phyloP scores from a whole-genome alignment of 2,797 vertebrate species.

The Gambusia yucatana region DNA sequence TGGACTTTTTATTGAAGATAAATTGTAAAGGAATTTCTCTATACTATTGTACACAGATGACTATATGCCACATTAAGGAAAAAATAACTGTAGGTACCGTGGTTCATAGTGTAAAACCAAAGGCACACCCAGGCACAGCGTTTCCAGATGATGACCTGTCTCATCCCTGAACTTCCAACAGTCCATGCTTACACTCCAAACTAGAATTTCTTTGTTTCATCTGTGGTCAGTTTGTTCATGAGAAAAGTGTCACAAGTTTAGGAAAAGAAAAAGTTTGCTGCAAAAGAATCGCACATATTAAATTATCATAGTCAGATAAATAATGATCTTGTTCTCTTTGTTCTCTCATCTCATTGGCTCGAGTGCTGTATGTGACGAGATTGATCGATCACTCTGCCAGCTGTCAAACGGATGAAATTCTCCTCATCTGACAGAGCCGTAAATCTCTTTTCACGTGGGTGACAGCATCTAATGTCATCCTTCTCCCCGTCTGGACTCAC shows the following conservation, averaged over 20 bases:
- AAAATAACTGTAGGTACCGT: neutral
- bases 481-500: constrained; percentile 13
- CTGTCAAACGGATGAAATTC: constrained; percentile 68
- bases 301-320: constrained; percentile 55
- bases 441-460: constrained; percentile 61
- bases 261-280: constrained; percentile 2
- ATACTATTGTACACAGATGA: neutral
- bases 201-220: neutral
- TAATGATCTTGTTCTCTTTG: constrained; percentile 40
- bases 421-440: constrained; percentile 53
- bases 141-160: neutral
- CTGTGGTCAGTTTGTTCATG: neutral
- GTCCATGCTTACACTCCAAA: neutral
- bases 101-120: neutral
- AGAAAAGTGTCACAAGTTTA: neutral
- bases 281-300: constrained; percentile 19
- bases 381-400: constrained; percentile 65
- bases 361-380: constrained; percentile 27
- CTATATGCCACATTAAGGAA: neutral
- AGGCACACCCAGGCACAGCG: neutral
- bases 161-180: neutral
- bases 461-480: constrained; percentile 53
- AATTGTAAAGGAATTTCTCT: neutral
- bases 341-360: constrained; percentile 46
- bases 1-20: neutral